Percentiles rank a stretch among this genome's conserved stretches.
These are phyloP conservation scores for Cnemophilus loriae DNA, from an alignment of 2,113 vertebrate genomes.

Conservation along the genomic window DNA sequence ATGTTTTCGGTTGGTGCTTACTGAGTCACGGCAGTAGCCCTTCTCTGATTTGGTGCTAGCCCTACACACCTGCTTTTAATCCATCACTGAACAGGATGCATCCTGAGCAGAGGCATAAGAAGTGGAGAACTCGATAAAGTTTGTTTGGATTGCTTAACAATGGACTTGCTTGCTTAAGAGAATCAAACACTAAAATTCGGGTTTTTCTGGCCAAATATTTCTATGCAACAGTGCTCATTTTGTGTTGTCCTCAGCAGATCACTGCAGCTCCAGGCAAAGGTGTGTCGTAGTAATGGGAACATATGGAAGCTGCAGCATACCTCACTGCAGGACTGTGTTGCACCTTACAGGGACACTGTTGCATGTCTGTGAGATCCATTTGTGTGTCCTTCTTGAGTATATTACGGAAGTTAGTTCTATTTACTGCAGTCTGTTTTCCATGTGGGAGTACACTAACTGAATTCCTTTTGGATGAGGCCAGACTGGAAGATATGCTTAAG, in stretches of 20 bases:
- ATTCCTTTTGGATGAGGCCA: neutral
- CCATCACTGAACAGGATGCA: neutral
- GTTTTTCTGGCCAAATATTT: neutral
- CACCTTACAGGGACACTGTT: neutral
- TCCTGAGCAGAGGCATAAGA: neutral
- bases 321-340: neutral
- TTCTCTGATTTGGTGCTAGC: neutral
- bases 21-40: neutral
- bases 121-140: neutral
- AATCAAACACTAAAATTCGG: neutral
- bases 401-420: neutral
- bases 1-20: neutral
- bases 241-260: neutral
- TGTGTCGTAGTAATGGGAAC: neutral
- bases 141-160: neutral
- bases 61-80: neutral
- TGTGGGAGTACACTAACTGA: neutral
- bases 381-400: neutral
- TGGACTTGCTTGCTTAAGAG: neutral
- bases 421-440: neutral
- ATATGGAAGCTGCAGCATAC: neutral
- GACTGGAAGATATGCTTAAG: neutral
- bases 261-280: neutral
- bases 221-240: neutral
- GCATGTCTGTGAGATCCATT: neutral